These are phyloP conservation scores for Cydia splendana DNA, from an alignment of 1,140 invertebrate genomes.

Conservation along the genomic window DNA sequence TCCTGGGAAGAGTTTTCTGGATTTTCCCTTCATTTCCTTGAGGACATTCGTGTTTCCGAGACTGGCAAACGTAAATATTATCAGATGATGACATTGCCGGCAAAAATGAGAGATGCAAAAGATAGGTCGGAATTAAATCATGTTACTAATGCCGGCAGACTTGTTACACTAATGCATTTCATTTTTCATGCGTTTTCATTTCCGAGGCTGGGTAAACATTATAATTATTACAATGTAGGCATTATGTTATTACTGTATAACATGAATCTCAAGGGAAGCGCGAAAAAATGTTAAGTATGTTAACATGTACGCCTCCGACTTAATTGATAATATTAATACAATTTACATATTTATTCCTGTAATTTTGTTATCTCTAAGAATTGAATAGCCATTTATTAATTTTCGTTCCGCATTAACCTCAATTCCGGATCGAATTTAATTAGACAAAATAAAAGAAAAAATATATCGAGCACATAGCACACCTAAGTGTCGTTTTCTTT, in stretches of 20 bases:
- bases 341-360: too few species aligned
- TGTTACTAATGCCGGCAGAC: constrained; percentile 21
- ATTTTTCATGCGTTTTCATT: constrained; percentile 24
- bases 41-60: constrained; percentile 61
- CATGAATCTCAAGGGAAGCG: neutral
- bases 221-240: constrained; percentile 12
- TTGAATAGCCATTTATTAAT: too few species aligned
- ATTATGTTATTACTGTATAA: neutral
- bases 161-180: constrained; percentile 32
- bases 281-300: neutral
- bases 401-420: too few species aligned
- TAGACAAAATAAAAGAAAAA: too few species aligned
- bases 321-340: too few species aligned
- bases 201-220: constrained; percentile 7
- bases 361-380: too few species aligned
- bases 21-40: constrained; percentile 61
- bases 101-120: constrained; percentile 28
- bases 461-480: too few species aligned
- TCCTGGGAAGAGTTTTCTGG: constrained; percentile 52
- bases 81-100: constrained; percentile 47
- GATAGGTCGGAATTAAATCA: constrained; percentile 28
- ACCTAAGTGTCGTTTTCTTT: neutral
- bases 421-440: too few species aligned
- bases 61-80: constrained; percentile 52
- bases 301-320: too few species aligned